These are phyloP conservation scores for Sterna hirundo DNA, from an alignment of 2,113 vertebrate species.

Conservation along the genomic window DNA sequence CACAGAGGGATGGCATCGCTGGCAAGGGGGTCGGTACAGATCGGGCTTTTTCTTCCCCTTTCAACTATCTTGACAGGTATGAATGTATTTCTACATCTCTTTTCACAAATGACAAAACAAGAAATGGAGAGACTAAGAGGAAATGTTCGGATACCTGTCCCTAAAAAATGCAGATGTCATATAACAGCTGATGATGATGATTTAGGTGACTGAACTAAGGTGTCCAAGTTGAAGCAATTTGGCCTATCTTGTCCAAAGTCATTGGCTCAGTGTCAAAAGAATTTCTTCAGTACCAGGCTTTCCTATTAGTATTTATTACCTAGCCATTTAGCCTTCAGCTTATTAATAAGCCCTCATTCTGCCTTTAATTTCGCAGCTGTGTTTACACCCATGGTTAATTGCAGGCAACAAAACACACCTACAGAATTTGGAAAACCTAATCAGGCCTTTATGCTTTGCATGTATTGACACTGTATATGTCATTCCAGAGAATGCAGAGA, in stretches of 20 bases:
- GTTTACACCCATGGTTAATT: background rate
- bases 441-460: background rate
- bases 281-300: background rate
- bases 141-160: background rate
- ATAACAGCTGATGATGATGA: background rate
- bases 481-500: background rate
- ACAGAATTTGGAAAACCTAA: background rate
- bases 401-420: background rate
- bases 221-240: background rate
- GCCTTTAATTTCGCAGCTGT: background rate
- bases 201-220: background rate
- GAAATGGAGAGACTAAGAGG: background rate
- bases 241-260: background rate
- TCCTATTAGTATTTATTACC: background rate
- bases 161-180: background rate
- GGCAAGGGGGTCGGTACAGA: background rate
- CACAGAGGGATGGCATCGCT: background rate
- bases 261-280: constrained; percentile 16
- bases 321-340: background rate
- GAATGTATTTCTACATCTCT: background rate
- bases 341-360: background rate
- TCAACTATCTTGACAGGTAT: background rate
- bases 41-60: rapidly evolving
- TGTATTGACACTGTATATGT: background rate
- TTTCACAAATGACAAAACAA: background rate